These are phyloP conservation scores for Drosophila suzukii DNA, from an alignment of 1,140 invertebrate genomes.

Conservation along the genomic window DNA sequence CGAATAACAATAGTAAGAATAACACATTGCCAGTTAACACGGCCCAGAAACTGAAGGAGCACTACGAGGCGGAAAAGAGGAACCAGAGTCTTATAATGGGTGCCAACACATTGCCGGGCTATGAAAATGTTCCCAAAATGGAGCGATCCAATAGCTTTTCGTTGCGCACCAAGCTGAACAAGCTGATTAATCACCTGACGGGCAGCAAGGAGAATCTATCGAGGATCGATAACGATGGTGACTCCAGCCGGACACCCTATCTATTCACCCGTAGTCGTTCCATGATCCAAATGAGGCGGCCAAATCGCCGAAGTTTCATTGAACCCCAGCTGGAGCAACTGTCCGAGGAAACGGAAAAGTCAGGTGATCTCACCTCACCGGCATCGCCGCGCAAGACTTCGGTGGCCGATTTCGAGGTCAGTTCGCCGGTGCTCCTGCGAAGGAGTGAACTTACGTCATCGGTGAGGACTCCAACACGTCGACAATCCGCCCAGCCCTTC, in stretches of 20 bases:
- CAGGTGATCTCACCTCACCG: constrained; percentile 66
- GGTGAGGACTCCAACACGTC: constrained; percentile 47
- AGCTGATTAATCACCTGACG: constrained; percentile 75
- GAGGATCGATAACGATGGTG: constrained; percentile 45
- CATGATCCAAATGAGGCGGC: constrained; percentile 76
- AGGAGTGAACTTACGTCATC: constrained; percentile 45
- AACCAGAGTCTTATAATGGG: constrained; percentile 14
- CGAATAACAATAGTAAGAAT: constrained; percentile 59
- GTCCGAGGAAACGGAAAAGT: constrained; percentile 74
- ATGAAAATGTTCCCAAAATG: constrained; percentile 67
- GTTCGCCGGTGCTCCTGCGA: constrained; percentile 33
- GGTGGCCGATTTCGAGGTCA: constrained; percentile 41
- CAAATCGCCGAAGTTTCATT: constrained; percentile 75
- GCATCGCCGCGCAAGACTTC: constrained; percentile 75
- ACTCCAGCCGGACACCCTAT: constrained; percentile 55
- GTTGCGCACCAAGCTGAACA: constrained; percentile 69
- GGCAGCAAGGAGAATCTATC: constrained; percentile 68
- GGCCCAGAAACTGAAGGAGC: constrained; percentile 57
- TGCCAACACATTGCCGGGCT: constrained; percentile 18
- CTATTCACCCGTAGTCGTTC: constrained; percentile 80
- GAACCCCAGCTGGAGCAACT: constrained; percentile 81
- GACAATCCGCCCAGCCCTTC: constrained; percentile 59
- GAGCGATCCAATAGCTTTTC: constrained; percentile 79
- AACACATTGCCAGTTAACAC: constrained; percentile 39
- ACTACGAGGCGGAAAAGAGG: constrained; percentile 47